Evolutionary conservation across 2,113 vertebrate genomes (phyloP).

Genomic region (Nannobrachium achirus): DNA sequence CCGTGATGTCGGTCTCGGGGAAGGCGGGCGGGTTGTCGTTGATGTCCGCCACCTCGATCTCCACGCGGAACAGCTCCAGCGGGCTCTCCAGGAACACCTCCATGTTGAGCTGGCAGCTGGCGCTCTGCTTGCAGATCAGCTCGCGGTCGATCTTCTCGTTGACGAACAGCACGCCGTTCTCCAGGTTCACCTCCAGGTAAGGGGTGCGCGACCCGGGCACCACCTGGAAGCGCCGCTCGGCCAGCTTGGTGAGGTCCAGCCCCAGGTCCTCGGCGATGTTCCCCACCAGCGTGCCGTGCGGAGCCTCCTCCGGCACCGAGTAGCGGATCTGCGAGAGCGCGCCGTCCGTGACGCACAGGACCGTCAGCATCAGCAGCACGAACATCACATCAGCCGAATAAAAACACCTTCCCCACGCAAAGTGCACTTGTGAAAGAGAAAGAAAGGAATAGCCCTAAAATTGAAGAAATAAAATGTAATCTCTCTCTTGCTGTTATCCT

Average conservation of each 20-base stretch:
- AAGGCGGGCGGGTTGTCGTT: conserved; percentile 97
- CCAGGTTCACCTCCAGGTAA: conserved; percentile 95
- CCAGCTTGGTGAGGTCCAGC: conserved; percentile 97
- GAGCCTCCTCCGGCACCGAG: conserved; percentile 95
- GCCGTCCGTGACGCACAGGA: conserved; percentile 87
- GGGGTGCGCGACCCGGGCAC: conserved; percentile 92
- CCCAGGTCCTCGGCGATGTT: conserved; percentile 98
- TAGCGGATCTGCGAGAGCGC: conserved; percentile 92
- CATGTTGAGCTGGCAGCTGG: conserved; percentile 92
- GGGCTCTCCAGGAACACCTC: conserved; percentile 98
- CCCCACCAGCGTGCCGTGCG: conserved; percentile 96
- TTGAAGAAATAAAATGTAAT: background rate
- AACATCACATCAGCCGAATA: conserved; percentile 89
- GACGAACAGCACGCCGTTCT: conserved; percentile 92
- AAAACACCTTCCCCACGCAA: conserved; percentile 43
- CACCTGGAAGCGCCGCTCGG: conserved; percentile 92
- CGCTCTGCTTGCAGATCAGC: conserved; percentile 94
- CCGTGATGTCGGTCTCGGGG: conserved; percentile 93
- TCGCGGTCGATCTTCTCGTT: conserved; percentile 95
- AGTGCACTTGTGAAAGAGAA: conserved; percentile 70
- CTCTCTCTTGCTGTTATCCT: conserved; percentile 31
- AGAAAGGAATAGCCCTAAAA: conserved; percentile 14
- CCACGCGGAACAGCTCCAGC: conserved; percentile 94
- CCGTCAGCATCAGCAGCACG: conserved; percentile 81
- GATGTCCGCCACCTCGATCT: conserved; percentile 96